Evolutionary conservation across 2,888 invertebrate species (phyloP), one percentile per base, ranked within the genome.

Genomic region (Lathronympha strigana): DNA sequence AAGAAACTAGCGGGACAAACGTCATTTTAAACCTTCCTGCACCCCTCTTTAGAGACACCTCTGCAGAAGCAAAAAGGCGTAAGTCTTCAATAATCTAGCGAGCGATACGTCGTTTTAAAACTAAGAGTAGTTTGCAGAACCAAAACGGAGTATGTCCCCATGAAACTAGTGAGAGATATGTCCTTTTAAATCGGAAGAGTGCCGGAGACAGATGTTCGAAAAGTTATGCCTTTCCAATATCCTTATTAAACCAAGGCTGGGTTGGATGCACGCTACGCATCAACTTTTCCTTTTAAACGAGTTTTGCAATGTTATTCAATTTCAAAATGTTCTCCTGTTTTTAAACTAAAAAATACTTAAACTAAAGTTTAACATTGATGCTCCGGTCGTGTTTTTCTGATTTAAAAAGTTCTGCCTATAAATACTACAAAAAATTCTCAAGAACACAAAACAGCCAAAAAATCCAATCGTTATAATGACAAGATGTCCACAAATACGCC

Each of bases 201-300:
- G n/a, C n/a, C 11, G 19, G 19, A 43, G 43, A 19, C 43, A 43
- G 43, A 43, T 43, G 43, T 43, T 43, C 43, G 4, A 11, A 43
- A 43, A 43, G 40, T 21, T 11, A 11, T 21, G 4, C 28, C 25
- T 50, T 50, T 43, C 43, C 43, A 43, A 43, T 43, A 43, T 43
- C 21, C 43, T 43, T 43, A 43, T 43, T 43, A 17, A 40, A 43
- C 43, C 43, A 19, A 43, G 43, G 43, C 9, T 43, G 4, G 43
- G 11, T 43, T 43, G 21, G 21, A 43, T 43, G 43, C 43, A 43
- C 43, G 43, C 17, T 40, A 40, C 21, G 21, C 43, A 43, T 43
- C 21, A 21, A 43, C 43, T 43, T 43, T 43, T 43, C 43, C 43
- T 43, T 43, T 43, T 43, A 43, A 43, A 21, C 43, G 43, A 9